Evolutionary conservation across 2,888 invertebrate genomes (phyloP), one percentile per base, ranked within the genome.

Genomic region (Orgyia antiqua): DNA sequence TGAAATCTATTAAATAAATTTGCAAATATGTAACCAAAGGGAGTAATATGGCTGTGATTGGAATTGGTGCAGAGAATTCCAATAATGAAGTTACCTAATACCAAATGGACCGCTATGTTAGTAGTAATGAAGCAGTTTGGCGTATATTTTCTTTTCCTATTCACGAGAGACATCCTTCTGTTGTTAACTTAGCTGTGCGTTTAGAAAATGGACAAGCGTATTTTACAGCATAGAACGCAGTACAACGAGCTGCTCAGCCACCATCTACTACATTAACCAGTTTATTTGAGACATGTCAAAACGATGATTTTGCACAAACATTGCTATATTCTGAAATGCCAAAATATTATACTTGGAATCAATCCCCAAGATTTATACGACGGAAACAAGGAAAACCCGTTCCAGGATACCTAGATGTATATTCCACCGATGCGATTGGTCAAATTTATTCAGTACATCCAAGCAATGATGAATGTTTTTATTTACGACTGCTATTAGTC

Each of bases 401-500:
- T 39, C 35, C 34, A 38, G 41, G 34, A 5, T 24, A 36, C 19
- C 19, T 24, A 40, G 15, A 43, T 25, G 36, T 47, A 29, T 39
- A 35, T 37, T 26, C 33, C 29, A 24, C 36, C 13, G 38, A 40
- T 27, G 37, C 38, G 13, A 24, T 48, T 23, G 45, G n/a, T n/a
- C n/a, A n/a, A n/a, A n/a, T n/a, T n/a, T n/a, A n/a, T n/a, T n/a
- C n/a, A n/a, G n/a, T n/a, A n/a, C n/a, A n/a, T n/a, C n/a, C n/a
- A n/a, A n/a, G n/a, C n/a, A n/a, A n/a, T n/a, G n/a, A n/a, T n/a
- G n/a, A n/a, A n/a, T n/a, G n/a, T n/a, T n/a, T n/a, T n/a, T n/a
- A n/a, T n/a, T n/a, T n/a, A 42, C 42, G 46, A 9, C 18, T 51
- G 12, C 31, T 42, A 57, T 51, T 50, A 30, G 51, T 56, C 40